Evolutionary conservation across 2,797 vertebrate genomes (phyloP), one percentile per base, ranked within the genome.

Genomic region (Alauda arvensis): DNA sequence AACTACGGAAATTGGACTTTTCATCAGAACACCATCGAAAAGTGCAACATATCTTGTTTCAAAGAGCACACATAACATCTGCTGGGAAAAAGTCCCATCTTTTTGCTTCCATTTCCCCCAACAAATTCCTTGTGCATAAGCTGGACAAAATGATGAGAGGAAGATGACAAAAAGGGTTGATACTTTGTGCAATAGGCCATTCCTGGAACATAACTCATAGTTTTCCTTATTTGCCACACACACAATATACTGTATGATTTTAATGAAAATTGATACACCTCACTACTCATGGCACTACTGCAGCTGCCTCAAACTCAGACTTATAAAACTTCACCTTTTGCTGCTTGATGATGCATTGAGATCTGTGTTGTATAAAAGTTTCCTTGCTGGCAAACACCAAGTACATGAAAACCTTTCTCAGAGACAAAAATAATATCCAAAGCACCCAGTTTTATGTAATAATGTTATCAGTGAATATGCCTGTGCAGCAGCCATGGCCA

Each of bases 301-400:
- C 21, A 68, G 21, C 49, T 74, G 26, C n/a, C 24, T 51, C 52
- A 78, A 39, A 76, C 18, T 67, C 79, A 55, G 42, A 56, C 31
- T 18, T 21, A 14, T 0, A 61, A 74, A 89, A 77, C 14, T 74
- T 66, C 31, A 52, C 10, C 63, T 20, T 33, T 61, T 62, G 40
- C 51, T 74, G 59, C 25, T 52, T 1, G 0, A 51, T 4, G 8
- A 77, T 0, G 2, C n/a, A 83, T 23, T 4, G 2, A 68, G n/a
- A 34, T 56, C 39, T 67, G 13, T 5, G 5, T 14, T 34, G 10
- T 13, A 42, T 6, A 63, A 59, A 87, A 28, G 31, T 31, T 79
- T 67, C 33, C 67, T 29, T 45, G 12, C 9, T 67, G 39, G 56
- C 18, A 88, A 88, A 77, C 33, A 83, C 2, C 7, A 45, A 43